Evolutionary conservation across 2,888 invertebrate species (phyloP).

Genomic region (Apamea monoglypha): DNA sequence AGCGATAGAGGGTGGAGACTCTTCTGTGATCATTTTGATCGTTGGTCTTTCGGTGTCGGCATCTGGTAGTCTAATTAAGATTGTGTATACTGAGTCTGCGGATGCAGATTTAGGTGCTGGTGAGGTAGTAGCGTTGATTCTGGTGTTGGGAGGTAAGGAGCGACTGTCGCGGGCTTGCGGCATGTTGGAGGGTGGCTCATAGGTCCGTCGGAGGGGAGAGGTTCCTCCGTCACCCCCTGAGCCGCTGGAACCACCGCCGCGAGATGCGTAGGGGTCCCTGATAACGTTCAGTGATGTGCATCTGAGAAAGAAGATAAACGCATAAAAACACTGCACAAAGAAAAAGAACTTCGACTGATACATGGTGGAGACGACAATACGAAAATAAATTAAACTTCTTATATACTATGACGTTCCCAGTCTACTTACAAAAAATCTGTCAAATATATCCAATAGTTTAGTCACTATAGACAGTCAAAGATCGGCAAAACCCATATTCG

Average conservation of each 20-base stretch:
- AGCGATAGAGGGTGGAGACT: conserved; percentile 89
- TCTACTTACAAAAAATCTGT: too few relatives aligned
- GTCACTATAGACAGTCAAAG: too few relatives aligned
- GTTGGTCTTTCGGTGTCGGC: conserved; percentile 92
- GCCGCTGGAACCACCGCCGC: conserved; percentile 88
- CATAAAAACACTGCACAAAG: background rate
- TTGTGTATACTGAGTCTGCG: conserved; percentile 96
- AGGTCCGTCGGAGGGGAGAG: conserved; percentile 87
- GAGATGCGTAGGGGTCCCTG: conserved; percentile 92
- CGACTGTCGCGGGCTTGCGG: conserved; percentile 90
- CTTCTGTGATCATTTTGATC: conserved; percentile 97
- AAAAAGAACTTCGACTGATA: background rate
- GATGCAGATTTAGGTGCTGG: conserved; percentile 91
- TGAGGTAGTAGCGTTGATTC: conserved; percentile 90
- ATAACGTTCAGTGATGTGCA: conserved; percentile 96
- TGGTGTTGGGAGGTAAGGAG: conserved; percentile 91
- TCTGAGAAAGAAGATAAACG: conserved; percentile 79
- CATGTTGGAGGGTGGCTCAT: conserved; percentile 82
- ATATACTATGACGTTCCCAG: too few relatives aligned
- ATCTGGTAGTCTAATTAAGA: conserved; percentile 95
- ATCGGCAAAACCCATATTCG: too few relatives aligned
- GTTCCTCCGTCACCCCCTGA: conserved; percentile 85
- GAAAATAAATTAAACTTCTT: too few relatives aligned
- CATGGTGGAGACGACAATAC: background rate
- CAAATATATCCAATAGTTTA: too few relatives aligned